phyloP scores from a whole-genome alignment of 2,888 invertebrate species.

The Papilio gigon region DNA sequence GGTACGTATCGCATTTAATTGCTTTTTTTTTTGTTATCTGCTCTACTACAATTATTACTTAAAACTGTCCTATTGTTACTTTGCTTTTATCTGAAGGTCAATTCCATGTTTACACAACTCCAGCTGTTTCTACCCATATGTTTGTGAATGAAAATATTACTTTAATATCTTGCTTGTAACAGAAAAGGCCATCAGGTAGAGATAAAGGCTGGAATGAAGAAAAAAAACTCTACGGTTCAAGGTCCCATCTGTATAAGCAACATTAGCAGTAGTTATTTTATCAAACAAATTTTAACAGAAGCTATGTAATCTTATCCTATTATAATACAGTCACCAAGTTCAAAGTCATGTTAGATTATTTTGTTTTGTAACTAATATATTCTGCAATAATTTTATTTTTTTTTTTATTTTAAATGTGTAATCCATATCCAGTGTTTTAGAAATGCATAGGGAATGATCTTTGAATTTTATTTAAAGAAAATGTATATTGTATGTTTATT shows the following conservation, averaged over 20 bases:
- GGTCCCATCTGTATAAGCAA: neutral
- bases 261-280: neutral
- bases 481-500: neutral
- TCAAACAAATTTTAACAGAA: neutral
- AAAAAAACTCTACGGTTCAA: neutral
- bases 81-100: neutral
- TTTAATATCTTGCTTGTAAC: neutral
- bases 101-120: neutral
- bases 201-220: neutral
- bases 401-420: no score
- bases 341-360: neutral
- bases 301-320: no score
- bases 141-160: neutral
- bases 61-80: neutral
- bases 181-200: neutral
- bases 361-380: neutral
- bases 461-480: no score
- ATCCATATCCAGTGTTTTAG: no score
- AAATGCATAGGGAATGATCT: no score
- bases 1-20: constrained; percentile 84
- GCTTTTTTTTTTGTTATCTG: neutral
- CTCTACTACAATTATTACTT: neutral
- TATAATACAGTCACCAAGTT: neutral
- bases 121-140: neutral
- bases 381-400: neutral